These are phyloP conservation scores for Drosophila ezoana DNA, from an alignment of 2,888 invertebrate genomes.

Conservation along the genomic window DNA sequence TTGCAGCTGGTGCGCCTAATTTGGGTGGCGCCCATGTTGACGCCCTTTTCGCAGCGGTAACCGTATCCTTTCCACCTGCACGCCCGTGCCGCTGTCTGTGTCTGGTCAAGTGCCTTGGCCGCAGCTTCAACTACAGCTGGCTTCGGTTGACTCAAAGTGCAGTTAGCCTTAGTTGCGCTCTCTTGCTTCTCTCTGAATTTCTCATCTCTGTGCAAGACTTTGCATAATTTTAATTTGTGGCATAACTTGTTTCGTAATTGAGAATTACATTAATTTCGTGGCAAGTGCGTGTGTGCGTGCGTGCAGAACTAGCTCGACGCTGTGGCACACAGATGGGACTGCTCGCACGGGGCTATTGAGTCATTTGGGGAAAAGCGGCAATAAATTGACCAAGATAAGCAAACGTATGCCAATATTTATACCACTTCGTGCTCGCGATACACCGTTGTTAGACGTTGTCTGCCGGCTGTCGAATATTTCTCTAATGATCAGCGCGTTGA, in stretches of 20 bases:
- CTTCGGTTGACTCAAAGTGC: conserved; percentile 33
- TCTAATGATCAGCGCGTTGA: conserved; percentile 72
- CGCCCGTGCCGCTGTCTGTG: no score
- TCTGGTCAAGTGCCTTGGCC: conserved; percentile 2
- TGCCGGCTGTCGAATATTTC: conserved; percentile 55
- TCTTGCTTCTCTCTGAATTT: not conserved
- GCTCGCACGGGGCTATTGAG: conserved; percentile 57
- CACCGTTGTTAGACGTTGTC: conserved; percentile 29
- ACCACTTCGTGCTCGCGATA: conserved; percentile 38
- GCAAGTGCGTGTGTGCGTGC: conserved; percentile 71
- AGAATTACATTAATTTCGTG: conserved; percentile 79
- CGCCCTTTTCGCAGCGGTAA: conserved; percentile 56
- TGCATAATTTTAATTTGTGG: conserved; percentile 78
- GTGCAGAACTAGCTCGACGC: conserved; percentile 71
- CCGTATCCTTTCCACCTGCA: conserved; percentile 2
- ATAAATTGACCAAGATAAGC: conserved; percentile 75
- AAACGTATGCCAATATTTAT: conserved; percentile 61
- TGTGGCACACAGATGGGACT: conserved; percentile 4
- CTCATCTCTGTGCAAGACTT: conserved; percentile 25
- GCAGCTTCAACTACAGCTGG: conserved; percentile 14
- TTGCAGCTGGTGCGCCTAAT: conserved; percentile 64
- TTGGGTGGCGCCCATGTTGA: conserved; percentile 67
- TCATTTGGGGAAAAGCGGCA: conserved; percentile 72
- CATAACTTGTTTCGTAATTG: conserved; percentile 82
- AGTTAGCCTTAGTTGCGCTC: conserved; percentile 26